These are phyloP conservation scores for Rhysida immarginata DNA, from an alignment of 1,140 invertebrate genomes.

Conservation along the genomic window DNA sequence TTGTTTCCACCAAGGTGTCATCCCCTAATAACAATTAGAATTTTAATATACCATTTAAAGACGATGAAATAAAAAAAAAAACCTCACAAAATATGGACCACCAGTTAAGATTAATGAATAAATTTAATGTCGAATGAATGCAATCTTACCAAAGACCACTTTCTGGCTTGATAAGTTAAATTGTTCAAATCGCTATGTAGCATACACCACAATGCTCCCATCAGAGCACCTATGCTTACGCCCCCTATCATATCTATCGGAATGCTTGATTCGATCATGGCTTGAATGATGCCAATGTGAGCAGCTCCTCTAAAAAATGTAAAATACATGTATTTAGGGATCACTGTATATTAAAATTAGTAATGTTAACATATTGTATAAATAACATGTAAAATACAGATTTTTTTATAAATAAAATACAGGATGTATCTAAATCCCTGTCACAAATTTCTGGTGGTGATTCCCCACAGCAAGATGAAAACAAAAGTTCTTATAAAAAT, in stretches of 20 bases:
- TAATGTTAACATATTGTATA: no score
- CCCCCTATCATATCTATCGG: constrained; percentile 97
- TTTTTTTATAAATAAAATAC: no score
- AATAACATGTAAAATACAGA: no score
- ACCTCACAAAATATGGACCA: no score
- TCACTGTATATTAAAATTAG: no score
- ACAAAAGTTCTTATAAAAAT: no score
- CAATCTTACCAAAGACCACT: constrained; percentile 85
- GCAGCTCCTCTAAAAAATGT: constrained; percentile 58
- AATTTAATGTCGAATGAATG: no score
- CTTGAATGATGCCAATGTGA: constrained; percentile 89
- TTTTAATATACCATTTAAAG: not conserved
- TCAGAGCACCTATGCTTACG: constrained; percentile 91
- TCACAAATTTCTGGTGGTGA: no score
- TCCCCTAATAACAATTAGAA: constrained; percentile 51
- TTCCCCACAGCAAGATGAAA: no score
- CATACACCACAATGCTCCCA: constrained; percentile 92
- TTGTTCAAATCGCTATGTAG: constrained; percentile 71
- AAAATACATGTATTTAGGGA: no score
- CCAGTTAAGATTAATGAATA: no score
- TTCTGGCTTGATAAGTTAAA: constrained; percentile 80
- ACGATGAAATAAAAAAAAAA: not conserved
- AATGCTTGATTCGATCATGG: constrained; percentile 85
- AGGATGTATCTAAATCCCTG: no score
- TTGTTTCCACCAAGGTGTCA: constrained; percentile 49